A percentile compares a stretch with the other conserved stretches of the same genome.
Evolutionary conservation across 64 coral and sea anemone species (phyloP).

Genomic region (Montipora efflorescens): DNA sequence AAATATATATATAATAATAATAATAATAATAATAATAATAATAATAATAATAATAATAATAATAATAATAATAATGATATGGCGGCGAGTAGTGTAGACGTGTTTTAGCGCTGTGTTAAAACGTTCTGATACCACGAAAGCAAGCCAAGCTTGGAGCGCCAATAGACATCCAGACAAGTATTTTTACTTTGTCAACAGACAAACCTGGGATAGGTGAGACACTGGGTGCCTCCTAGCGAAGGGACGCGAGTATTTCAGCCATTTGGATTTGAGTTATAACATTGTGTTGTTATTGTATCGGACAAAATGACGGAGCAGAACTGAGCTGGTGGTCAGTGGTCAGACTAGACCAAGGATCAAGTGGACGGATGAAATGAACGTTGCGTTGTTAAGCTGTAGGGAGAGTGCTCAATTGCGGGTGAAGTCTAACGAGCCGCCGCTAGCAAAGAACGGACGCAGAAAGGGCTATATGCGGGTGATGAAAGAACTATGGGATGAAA

Average conservation of each 20-base stretch:
- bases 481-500: conserved; percentile 56
- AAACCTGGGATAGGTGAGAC: not conserved
- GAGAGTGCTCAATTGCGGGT: conserved; percentile 26
- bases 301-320: not conserved
- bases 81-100: not conserved
- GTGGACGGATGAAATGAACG: conserved; percentile 28
- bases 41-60: not conserved
- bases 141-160: not conserved
- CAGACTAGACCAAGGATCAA: conserved; percentile 17
- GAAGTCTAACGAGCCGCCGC: conserved; percentile 29
- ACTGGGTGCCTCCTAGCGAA: not conserved
- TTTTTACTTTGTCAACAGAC: not conserved
- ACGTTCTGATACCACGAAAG: not conserved
- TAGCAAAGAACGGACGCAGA: conserved; percentile 11
- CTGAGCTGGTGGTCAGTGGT: not conserved
- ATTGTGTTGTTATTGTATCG: not conserved
- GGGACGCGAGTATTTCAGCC: not conserved
- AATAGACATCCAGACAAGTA: not conserved
- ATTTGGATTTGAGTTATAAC: not conserved
- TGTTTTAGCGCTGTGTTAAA: not conserved
- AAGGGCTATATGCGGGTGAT: conserved; percentile 35
- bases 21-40: not conserved
- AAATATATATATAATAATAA: too few relatives aligned
- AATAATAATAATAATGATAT: not conserved
- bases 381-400: not conserved